A percentile compares a stretch with the other conserved stretches of the same genome.
These are phyloP conservation scores for Drosophila fulvimacula DNA, from an alignment of 2,888 invertebrate genomes.

Conservation along the genomic window DNA sequence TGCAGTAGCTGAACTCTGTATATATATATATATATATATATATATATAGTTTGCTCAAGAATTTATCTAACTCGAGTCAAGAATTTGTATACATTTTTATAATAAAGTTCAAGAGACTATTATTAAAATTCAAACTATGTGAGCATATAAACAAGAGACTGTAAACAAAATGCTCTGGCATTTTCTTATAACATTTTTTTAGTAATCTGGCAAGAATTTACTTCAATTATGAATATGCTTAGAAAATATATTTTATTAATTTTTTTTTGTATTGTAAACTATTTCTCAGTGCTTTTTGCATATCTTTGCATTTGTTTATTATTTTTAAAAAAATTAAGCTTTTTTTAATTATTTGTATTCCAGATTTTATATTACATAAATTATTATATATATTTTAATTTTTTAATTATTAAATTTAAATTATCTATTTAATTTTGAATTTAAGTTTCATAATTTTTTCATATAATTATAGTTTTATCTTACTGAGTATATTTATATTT, in stretches of 20 bases:
- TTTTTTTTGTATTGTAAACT: not conserved
- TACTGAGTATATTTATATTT: not conserved
- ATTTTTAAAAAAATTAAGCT: too few relatives aligned
- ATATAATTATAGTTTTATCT: not conserved
- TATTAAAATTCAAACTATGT: not conserved
- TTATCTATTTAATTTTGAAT: not conserved
- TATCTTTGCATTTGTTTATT: too few relatives aligned
- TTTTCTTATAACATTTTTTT: not conserved
- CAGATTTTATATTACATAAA: too few relatives aligned
- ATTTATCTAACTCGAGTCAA: not conserved
- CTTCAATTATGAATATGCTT: not conserved
- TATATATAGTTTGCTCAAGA: not conserved
- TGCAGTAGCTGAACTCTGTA: not conserved
- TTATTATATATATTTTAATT: not conserved
- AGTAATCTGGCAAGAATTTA: not conserved
- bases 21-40: not conserved
- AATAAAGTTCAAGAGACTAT: not conserved
- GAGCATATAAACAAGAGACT: not conserved
- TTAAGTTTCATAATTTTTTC: not conserved
- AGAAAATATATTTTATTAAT: not conserved
- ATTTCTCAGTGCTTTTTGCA: not conserved
- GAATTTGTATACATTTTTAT: not conserved
- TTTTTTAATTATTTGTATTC: too few relatives aligned
- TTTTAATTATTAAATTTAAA: too few relatives aligned
- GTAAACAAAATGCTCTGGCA: not conserved